Conservation (phyloP, 2,888 invertebrate genomes). For the Apomyelois bistriatella region DNA sequence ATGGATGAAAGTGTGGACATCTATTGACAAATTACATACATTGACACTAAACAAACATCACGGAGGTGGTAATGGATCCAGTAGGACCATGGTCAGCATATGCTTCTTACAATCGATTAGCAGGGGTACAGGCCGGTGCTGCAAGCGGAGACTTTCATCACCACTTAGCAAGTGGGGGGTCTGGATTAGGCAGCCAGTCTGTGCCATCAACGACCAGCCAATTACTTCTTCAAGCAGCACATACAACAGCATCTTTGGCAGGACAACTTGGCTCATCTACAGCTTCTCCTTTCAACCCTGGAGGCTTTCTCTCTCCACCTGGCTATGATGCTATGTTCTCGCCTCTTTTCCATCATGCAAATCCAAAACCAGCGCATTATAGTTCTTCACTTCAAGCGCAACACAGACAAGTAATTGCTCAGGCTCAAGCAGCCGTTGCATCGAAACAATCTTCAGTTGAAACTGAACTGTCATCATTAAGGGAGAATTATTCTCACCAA, state of each 20-base stretch:
- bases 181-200: slow-evolving; percentile 74
- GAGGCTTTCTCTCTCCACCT: slow-evolving; percentile 86
- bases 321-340: slow-evolving; percentile 91
- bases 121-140: slow-evolving; percentile 84
- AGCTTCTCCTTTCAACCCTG: slow-evolving; percentile 84
- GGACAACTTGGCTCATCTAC: slow-evolving; percentile 82
- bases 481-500: slow-evolving; percentile 82
- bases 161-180: slow-evolving; percentile 81
- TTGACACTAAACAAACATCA: slow-evolving; percentile 61
- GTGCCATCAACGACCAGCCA: slow-evolving; percentile 84
- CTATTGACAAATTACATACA: slow-evolving; percentile 71
- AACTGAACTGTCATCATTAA: slow-evolving; percentile 76
- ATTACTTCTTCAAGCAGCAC: slow-evolving; percentile 83
- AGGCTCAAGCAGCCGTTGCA: slow-evolving; percentile 76
- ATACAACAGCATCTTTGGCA: slow-evolving; percentile 81
- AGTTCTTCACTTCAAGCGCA: slow-evolving; percentile 83
- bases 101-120: slow-evolving; percentile 90
- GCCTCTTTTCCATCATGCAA: slow-evolving; percentile 89
- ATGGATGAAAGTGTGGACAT: slow-evolving; percentile 79
- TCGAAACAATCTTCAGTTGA: slow-evolving; percentile 79
- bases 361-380: slow-evolving; percentile 86
- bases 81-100: slow-evolving; percentile 93
- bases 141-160: slow-evolving; percentile 84
- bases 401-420: slow-evolving; percentile 84
- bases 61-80: slow-evolving; percentile 89